Percentiles rank a stretch among this genome's conserved stretches.
These are phyloP conservation scores for Austrofundulus limnaeus DNA, from an alignment of 2,113 vertebrate genomes.

Conservation along the genomic window DNA sequence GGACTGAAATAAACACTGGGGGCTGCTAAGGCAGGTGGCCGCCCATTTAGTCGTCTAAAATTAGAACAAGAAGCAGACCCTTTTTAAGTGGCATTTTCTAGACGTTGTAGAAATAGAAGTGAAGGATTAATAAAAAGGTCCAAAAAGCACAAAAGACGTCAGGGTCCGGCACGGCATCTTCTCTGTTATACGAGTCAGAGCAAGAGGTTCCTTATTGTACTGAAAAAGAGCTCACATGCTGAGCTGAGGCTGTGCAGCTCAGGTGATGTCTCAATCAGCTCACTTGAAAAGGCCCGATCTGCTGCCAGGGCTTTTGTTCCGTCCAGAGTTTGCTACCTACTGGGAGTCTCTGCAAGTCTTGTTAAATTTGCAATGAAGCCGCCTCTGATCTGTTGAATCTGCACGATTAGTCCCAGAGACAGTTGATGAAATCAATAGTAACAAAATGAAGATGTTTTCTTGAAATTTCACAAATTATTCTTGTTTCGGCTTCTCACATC, in stretches of 20 bases:
- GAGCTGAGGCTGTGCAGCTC: conserved; percentile 1
- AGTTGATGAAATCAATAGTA: conserved; percentile 64
- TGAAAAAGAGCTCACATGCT: conserved; percentile 7
- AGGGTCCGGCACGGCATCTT: conserved; percentile 15
- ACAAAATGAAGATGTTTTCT: conserved; percentile 65
- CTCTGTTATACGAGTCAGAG: not conserved
- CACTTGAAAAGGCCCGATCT: conserved; percentile 32
- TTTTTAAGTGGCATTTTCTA: no score
- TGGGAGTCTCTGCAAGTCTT: conserved; percentile 41
- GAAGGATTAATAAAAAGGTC: conserved; percentile 3
- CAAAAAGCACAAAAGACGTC: conserved; percentile 2
- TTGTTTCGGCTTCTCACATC: conserved; percentile 41
- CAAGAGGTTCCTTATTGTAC: conserved; percentile 6
- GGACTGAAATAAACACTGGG: conserved; percentile 1
- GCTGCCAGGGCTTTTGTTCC: conserved; percentile 46
- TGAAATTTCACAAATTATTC: conserved; percentile 60
- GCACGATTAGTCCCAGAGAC: conserved; percentile 58
- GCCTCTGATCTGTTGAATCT: conserved; percentile 64
- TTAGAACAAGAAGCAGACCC: conserved; percentile 14
- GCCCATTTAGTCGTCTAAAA: conserved; percentile 10
- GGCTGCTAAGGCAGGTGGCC: conserved; percentile 13
- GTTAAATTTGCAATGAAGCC: conserved; percentile 55
- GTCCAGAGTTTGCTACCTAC: conserved; percentile 18
- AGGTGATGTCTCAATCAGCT: conserved; percentile 47
- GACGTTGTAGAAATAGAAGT: conserved; percentile 29